These are phyloP conservation scores for Equus przewalskii DNA, from an alignment of 2,113 vertebrate species.

Conservation along the genomic window DNA sequence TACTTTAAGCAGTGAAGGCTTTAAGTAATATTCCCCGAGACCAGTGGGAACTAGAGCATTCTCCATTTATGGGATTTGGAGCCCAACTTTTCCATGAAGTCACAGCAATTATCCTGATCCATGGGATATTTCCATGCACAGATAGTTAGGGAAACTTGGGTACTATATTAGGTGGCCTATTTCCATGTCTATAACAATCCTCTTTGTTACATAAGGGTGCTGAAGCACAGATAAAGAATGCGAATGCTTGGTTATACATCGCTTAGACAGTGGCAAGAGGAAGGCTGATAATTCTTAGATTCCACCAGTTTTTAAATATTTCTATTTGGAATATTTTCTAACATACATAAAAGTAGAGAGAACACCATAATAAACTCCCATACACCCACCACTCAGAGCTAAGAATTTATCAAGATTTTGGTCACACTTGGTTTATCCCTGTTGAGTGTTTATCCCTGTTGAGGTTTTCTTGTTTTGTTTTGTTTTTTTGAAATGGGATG, in stretches of 20 bases:
- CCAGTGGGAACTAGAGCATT: background rate
- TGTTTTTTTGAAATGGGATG: background rate
- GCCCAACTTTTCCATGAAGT: background rate
- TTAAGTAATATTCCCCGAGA: background rate
- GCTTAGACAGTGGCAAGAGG: background rate
- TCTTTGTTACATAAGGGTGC: background rate
- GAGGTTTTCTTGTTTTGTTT: background rate
- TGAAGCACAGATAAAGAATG: background rate
- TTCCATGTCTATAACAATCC: background rate
- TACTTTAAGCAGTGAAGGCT: background rate
- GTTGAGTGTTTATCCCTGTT: background rate
- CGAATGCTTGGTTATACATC: background rate
- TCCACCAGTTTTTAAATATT: conserved; percentile 12
- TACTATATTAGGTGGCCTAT: background rate
- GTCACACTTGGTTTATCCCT: background rate
- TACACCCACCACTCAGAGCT: background rate
- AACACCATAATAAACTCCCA: background rate
- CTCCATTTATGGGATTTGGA: background rate
- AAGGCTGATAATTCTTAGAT: background rate
- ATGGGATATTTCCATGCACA: background rate
- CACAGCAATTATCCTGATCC: background rate
- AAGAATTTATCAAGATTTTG: background rate
- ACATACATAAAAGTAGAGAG: background rate
- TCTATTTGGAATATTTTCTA: background rate
- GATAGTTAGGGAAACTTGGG: background rate